Evolutionary conservation across 1,140 invertebrate species (phyloP).

Genomic region (Camponotus pennsylvanicus): DNA sequence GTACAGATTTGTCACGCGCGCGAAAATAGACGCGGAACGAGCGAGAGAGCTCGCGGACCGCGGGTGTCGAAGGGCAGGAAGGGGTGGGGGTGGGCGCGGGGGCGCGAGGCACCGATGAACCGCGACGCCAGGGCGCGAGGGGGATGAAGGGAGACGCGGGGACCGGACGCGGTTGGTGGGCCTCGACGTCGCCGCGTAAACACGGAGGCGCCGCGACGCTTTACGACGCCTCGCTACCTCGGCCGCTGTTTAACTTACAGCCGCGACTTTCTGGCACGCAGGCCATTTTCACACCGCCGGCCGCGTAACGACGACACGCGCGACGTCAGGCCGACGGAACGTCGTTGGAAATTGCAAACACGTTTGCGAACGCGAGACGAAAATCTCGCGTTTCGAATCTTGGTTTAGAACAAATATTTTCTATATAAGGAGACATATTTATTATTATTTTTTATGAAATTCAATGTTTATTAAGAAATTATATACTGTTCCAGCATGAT

Average conservation of each 20-base stretch:
- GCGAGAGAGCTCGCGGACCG: conserved; percentile 39
- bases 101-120: conserved; percentile 18
- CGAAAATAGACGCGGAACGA: conserved; percentile 73
- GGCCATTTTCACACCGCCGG: conserved; percentile 78
- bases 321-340: conserved; percentile 66
- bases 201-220: conserved; percentile 84
- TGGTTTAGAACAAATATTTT: conserved; percentile 1
- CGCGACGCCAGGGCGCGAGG: neutral
- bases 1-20: conserved; percentile 75
- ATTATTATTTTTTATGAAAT: too few species aligned
- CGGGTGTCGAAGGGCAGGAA: neutral
- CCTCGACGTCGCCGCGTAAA: conserved; percentile 81
- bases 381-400: conserved; percentile 2
- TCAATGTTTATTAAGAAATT: too few species aligned
- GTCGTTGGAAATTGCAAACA: conserved; percentile 53
- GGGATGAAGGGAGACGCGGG: conserved; percentile 67
- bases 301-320: conserved; percentile 78
- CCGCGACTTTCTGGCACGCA: conserved; percentile 80
- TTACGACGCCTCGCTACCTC: conserved; percentile 82
- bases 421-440: neutral
- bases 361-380: conserved; percentile 26
- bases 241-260: conserved; percentile 82
- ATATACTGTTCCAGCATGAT: too few species aligned
- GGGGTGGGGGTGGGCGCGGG: conserved; percentile 1
- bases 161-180: conserved; percentile 80